phyloP scores from a whole-genome alignment of 2,888 invertebrate genomes.

The Noctua fimbriata region DNA sequence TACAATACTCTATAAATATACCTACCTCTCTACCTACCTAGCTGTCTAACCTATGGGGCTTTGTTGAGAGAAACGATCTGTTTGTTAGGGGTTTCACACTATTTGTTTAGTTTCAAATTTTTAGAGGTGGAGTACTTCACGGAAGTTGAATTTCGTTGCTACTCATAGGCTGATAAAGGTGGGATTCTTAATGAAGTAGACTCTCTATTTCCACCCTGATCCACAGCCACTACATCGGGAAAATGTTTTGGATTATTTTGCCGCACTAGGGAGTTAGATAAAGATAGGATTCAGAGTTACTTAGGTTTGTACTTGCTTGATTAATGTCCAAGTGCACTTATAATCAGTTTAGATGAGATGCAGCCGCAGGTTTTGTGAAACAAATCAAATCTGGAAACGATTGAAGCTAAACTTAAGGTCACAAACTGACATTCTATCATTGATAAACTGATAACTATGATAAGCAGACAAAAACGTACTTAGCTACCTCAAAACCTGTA shows the following conservation, averaged over 20 bases:
- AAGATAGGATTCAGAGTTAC: too few species aligned
- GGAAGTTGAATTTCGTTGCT: neutral
- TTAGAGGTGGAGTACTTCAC: neutral
- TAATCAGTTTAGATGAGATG: neutral
- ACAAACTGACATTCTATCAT: neutral
- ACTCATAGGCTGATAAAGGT: neutral
- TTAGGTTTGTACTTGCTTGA: neutral
- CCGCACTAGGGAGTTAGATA: neutral
- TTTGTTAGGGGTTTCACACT: constrained; percentile 41
- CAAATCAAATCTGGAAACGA: neutral
- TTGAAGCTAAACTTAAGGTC: neutral
- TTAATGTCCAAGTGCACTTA: neutral
- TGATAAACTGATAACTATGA: neutral
- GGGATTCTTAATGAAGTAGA: neutral
- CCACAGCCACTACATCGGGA: neutral
- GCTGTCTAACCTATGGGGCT: constrained; percentile 27
- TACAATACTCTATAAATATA: constrained; percentile 61
- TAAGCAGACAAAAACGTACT: neutral
- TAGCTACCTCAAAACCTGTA: neutral
- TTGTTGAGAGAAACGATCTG: constrained; percentile 42
- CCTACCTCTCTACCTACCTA: neutral
- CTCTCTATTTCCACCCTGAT: neutral
- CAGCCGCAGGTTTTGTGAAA: neutral
- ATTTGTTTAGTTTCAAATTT: constrained; percentile 15
- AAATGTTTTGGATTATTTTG: neutral